Evolutionary conservation across 30 jellyfish, hydroid and myxozoan species (phyloP).

Genomic region (Pseudorhiza aurosa): DNA sequence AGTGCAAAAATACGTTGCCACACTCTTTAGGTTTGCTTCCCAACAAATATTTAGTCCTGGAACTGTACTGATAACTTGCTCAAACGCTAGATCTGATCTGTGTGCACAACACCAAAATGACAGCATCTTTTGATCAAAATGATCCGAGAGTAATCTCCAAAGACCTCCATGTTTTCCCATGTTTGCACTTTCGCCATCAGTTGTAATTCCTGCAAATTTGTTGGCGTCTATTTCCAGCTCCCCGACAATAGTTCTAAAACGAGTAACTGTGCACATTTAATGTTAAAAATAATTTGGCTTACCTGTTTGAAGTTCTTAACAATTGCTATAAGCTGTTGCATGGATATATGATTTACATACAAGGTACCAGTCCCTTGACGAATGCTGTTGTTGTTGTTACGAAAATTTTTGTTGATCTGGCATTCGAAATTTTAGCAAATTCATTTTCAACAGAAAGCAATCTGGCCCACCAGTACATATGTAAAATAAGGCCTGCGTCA

Average conservation of each 20-base stretch:
- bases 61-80: slow-evolving; percentile 55
- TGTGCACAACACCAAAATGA: slow-evolving; percentile 62
- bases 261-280: too few relatives aligned
- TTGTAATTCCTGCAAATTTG: neutral
- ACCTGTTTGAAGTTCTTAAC: too few relatives aligned
- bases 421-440: neutral
- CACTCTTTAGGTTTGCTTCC: slow-evolving; percentile 50
- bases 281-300: too few relatives aligned
- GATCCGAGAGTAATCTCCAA: slow-evolving; percentile 40
- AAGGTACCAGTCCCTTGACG: too few relatives aligned
- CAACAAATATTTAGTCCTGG: slow-evolving; percentile 36
- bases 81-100: slow-evolving; percentile 47
- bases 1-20: slow-evolving; percentile 37
- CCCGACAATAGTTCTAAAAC: neutral
- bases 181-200: slow-evolving; percentile 52
- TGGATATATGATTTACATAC: slow-evolving; percentile 20
- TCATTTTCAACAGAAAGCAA: neutral
- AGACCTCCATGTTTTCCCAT: slow-evolving; percentile 36
- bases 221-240: neutral
- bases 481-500: too few relatives aligned
- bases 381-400: too few relatives aligned
- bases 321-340: too few relatives aligned
- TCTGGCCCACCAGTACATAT: too few relatives aligned
- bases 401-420: slow-evolving; percentile 20
- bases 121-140: slow-evolving; percentile 28